These are phyloP conservation scores for Danaus chrysippus DNA, from an alignment of 2,888 invertebrate genomes.

Conservation along the genomic window DNA sequence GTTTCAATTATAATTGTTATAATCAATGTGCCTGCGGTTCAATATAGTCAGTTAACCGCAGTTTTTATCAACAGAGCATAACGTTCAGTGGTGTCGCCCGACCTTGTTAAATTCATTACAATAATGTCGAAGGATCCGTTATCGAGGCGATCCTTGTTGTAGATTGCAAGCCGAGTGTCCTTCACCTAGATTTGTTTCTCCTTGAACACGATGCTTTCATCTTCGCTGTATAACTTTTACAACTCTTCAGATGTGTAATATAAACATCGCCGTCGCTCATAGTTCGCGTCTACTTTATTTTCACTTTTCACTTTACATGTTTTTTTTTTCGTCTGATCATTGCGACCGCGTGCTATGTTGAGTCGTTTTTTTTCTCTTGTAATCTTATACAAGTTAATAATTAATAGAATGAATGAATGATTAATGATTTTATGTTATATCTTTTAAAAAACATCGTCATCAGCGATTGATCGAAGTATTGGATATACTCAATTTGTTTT, in stretches of 20 bases:
- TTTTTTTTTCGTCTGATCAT: neutral
- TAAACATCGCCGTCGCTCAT: neutral
- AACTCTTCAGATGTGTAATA: slow-evolving; percentile 6
- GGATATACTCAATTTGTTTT: too few relatives aligned
- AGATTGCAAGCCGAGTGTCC: slow-evolving; percentile 37
- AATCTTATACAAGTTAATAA: neutral
- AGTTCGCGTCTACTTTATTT: slow-evolving; percentile 1
- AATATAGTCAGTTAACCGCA: neutral
- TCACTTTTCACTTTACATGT: slow-evolving; percentile 2
- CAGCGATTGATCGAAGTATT: too few relatives aligned
- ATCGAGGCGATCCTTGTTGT: slow-evolving; percentile 41
- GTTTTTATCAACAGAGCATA: slow-evolving; percentile 5
- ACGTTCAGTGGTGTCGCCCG: neutral
- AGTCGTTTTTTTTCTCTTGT: neutral
- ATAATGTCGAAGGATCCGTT: slow-evolving; percentile 14
- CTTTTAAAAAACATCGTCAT: too few relatives aligned
- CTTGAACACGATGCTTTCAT: slow-evolving; percentile 24
- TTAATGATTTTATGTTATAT: too few relatives aligned
- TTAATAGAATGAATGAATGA: too few relatives aligned
- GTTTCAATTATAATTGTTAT: too few relatives aligned
- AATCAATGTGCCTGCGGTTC: too few relatives aligned
- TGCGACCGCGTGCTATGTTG: neutral
- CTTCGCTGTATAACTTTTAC: slow-evolving; percentile 11
- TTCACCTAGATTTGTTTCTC: slow-evolving; percentile 42
- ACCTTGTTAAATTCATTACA: neutral